Percentiles rank a stretch among this genome's conserved stretches.
These are phyloP conservation scores for Crax fasciolata DNA, from an alignment of 2,797 vertebrate species.

Conservation along the genomic window DNA sequence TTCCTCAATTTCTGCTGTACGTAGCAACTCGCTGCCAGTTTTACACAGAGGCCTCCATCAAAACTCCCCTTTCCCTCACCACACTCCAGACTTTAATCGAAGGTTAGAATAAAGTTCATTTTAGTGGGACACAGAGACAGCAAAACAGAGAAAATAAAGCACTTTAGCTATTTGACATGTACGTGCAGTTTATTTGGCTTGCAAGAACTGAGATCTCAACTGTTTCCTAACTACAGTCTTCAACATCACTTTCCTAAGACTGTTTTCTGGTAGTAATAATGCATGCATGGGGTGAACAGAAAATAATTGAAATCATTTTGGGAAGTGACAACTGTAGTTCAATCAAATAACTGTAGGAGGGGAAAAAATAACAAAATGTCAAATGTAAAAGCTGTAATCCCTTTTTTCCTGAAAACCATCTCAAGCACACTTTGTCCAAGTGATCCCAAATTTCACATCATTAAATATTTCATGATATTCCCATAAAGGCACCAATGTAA, in stretches of 20 bases:
- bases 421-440: background rate
- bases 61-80: background rate
- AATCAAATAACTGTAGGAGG: background rate
- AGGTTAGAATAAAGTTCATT: background rate
- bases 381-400: background rate
- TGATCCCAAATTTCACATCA: background rate
- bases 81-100: background rate
- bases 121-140: too few species aligned
- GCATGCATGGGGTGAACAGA: background rate
- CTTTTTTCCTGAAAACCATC: rapidly evolving
- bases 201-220: background rate
- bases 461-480: background rate
- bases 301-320: background rate
- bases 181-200: background rate
- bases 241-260: background rate
- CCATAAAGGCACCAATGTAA: background rate
- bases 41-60: background rate
- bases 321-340: background rate
- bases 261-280: background rate
- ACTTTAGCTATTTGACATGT: background rate
- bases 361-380: background rate
- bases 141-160: background rate
- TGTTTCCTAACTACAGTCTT: background rate
- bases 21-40: background rate
- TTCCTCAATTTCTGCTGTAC: background rate